Evolutionary conservation across 2,888 invertebrate genomes (phyloP).

Genomic region (Asteroscopus sphinx): DNA sequence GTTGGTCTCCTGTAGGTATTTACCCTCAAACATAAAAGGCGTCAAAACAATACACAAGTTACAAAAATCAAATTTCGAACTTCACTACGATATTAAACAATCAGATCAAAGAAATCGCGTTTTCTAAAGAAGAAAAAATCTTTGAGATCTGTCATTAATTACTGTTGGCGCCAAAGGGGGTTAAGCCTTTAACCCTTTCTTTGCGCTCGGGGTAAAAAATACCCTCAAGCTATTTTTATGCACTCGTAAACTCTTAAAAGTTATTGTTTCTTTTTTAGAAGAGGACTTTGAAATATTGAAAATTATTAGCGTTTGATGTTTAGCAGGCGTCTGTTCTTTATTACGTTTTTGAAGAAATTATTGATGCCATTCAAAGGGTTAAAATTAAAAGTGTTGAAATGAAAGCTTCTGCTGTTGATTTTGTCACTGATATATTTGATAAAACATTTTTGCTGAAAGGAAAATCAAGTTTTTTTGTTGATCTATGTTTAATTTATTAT

Average conservation of each 20-base stretch:
- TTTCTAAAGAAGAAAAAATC: conserved; percentile 66
- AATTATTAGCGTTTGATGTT: conserved; percentile 85
- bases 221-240: conserved; percentile 79
- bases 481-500: no score
- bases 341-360: conserved; percentile 36
- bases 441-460: not conserved
- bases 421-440: conserved; percentile 45
- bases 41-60: conserved; percentile 6
- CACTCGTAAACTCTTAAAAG: conserved; percentile 81
- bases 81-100: conserved; percentile 68
- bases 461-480: not conserved
- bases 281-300: conserved; percentile 84
- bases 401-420: conserved; percentile 42
- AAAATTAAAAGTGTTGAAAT: conserved; percentile 34
- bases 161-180: conserved; percentile 82
- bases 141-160: conserved; percentile 84
- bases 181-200: conserved; percentile 81
- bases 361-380: conserved; percentile 51
- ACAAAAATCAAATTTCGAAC: conserved; percentile 49
- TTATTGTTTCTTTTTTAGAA: conserved; percentile 86
- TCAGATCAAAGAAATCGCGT: conserved; percentile 76
- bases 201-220: conserved; percentile 70
- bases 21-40: not conserved
- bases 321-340: conserved; percentile 60
- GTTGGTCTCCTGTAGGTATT: no score